phyloP scores from a whole-genome alignment of 2,113 vertebrate species.

The Butorides virescens region DNA sequence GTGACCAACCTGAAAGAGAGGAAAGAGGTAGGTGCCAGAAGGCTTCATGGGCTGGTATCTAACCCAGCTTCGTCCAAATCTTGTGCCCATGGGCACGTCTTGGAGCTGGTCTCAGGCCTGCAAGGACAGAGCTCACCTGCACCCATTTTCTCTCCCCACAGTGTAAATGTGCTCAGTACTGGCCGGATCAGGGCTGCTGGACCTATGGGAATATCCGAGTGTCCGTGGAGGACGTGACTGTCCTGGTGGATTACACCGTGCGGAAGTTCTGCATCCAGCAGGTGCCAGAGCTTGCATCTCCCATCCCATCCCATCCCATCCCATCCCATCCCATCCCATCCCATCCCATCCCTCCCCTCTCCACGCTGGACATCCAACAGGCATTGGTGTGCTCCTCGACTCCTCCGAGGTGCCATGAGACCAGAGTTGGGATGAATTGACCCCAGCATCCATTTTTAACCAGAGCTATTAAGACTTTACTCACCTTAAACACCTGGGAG shows the following conservation, averaged over 20 bases:
- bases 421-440: background rate
- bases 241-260: constrained; percentile 97
- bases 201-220: constrained; percentile 97
- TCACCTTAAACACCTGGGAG: background rate
- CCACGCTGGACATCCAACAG: rapidly evolving
- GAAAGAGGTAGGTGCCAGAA: constrained; percentile 84
- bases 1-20: constrained; percentile 98
- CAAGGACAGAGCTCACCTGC: background rate
- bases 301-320: background rate
- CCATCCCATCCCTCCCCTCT: background rate
- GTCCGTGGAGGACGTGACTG: constrained; percentile 93
- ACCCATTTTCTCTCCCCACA: constrained; percentile 42
- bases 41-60: background rate
- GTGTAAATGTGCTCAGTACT: constrained; percentile 99
- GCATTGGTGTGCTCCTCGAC: rapidly evolving
- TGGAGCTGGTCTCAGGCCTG: background rate
- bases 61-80: background rate
- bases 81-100: background rate
- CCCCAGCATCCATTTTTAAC: background rate
- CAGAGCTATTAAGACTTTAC: background rate
- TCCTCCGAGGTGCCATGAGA: background rate
- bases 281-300: constrained; percentile 60
- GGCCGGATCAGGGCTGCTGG: constrained; percentile 99
- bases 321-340: background rate
- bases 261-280: constrained; percentile 98